Conservation (phyloP, 2,113 vertebrate species). For the Hyperopisus bebe region DNA sequence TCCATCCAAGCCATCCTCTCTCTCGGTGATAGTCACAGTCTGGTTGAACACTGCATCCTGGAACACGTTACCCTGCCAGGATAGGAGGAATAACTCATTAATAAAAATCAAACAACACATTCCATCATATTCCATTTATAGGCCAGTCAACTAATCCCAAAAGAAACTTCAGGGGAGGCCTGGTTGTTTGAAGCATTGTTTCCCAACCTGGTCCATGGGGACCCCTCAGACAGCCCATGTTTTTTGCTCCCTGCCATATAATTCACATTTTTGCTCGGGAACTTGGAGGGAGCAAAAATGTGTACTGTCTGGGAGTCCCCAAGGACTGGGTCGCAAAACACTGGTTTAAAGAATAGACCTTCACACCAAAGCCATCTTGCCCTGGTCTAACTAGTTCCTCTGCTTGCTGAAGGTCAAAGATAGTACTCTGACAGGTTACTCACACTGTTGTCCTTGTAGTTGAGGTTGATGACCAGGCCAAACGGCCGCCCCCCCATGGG, state of each 20-base stretch:
- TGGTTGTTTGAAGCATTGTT: background rate
- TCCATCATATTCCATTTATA: background rate
- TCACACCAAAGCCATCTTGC: background rate
- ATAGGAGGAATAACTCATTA: background rate
- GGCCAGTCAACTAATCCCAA: background rate
- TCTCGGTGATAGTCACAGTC: conserved; percentile 91
- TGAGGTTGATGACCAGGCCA: conserved; percentile 92
- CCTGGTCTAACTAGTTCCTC: background rate
- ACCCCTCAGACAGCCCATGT: background rate
- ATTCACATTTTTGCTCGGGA: background rate
- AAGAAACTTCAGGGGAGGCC: background rate
- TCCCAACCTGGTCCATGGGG: background rate
- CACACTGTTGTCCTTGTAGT: conserved; percentile 88
- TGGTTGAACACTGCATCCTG: conserved; percentile 98
- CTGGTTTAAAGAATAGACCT: background rate
- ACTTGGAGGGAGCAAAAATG: background rate
- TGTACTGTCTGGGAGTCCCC: background rate
- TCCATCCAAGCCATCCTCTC: conserved; percentile 90
- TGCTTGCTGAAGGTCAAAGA: background rate
- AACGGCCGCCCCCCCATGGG: conserved; percentile 96
- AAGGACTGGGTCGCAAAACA: background rate
- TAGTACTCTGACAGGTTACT: conserved; percentile 32
- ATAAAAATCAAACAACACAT: too few relatives aligned
- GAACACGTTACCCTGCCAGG: conserved; percentile 79
- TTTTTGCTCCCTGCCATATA: background rate